Conservation (phyloP, 2,797 vertebrate species). For the Nannoperca australis region DNA sequence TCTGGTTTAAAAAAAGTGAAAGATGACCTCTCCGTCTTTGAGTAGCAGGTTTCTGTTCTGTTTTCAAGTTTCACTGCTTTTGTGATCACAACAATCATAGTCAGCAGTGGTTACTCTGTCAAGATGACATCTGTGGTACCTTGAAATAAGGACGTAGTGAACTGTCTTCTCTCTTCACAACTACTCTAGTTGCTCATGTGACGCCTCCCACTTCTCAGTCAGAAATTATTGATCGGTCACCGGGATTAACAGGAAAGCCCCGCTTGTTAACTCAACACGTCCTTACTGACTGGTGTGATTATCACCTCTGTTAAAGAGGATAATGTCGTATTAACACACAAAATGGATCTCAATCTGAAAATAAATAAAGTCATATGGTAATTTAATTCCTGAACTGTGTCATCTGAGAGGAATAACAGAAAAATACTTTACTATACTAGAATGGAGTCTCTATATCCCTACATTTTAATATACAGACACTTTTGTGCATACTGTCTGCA, state of each 20-base stretch:
- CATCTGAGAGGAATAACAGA: not conserved
- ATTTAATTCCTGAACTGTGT: constrained; percentile 19
- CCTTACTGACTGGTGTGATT: constrained; percentile 1
- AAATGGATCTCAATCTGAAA: not conserved
- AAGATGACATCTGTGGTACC: not conserved
- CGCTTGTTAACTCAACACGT: constrained; percentile 30
- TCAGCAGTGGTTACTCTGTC: not conserved
- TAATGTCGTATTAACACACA: not conserved
- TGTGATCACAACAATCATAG: not conserved
- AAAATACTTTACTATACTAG: not conserved
- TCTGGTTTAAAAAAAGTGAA: not conserved
- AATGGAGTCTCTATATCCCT: no score
- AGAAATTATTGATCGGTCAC: constrained; percentile 27
- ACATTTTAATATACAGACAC: not conserved
- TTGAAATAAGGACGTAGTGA: constrained; percentile 29
- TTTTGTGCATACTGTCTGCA: not conserved
- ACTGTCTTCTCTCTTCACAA: constrained; percentile 1
- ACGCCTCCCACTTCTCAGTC: constrained; percentile 18
- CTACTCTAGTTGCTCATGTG: not conserved
- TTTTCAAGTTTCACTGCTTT: no score
- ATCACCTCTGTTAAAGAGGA: constrained; percentile 2
- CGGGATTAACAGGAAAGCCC: constrained; percentile 14
- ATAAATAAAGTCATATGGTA: not conserved
- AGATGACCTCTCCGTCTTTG: no score
- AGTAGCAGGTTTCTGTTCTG: not conserved